Conservation (phyloP, 2,113 vertebrate species). For the Panurus biarmicus region DNA sequence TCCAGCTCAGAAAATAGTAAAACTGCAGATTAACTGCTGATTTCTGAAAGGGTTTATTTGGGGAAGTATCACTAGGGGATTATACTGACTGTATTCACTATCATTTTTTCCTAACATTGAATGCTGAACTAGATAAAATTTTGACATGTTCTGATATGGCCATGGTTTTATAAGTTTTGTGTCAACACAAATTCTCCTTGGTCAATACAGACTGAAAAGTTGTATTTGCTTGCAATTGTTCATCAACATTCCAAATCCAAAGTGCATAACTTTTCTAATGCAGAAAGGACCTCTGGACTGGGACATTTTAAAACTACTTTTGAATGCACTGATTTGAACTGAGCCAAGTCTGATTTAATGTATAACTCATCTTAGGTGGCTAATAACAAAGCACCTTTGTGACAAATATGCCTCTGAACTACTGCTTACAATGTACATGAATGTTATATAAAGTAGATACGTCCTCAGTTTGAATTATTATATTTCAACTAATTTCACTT, state of each 20-base stretch:
- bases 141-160: background rate
- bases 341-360: background rate
- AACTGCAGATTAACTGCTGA: background rate
- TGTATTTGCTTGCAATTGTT: background rate
- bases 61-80: background rate
- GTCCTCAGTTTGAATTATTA: background rate
- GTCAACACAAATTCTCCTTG: background rate
- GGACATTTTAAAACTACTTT: background rate
- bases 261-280: background rate
- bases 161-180: background rate
- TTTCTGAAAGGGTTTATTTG: background rate
- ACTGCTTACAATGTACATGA: background rate
- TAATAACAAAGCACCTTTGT: background rate
- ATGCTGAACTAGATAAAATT: background rate
- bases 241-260: background rate
- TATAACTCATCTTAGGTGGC: background rate
- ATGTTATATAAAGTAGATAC: background rate
- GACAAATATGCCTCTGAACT: background rate
- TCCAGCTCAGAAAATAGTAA: background rate
- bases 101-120: fast-evolving
- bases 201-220: background rate
- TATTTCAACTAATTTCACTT: background rate
- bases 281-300: background rate
- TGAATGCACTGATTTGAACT: background rate
- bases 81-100: background rate